Percentiles rank a stretch among this genome's conserved stretches.
These are phyloP conservation scores for Ctena decussata DNA, from an alignment of 2,888 invertebrate species.

Conservation along the genomic window DNA sequence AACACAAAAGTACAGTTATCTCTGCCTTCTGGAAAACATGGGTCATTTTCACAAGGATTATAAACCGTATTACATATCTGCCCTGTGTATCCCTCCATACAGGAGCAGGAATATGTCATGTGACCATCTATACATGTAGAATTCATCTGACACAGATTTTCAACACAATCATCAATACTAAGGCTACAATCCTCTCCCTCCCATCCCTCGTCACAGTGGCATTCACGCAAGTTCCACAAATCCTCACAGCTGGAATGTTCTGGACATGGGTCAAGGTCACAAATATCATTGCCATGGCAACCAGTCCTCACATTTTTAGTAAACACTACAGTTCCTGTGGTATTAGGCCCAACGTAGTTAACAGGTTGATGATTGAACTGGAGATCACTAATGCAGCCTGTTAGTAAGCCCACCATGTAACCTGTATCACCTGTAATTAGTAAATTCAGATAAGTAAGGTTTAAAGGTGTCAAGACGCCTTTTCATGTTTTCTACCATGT, in stretches of 20 bases:
- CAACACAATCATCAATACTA: constrained; percentile 78
- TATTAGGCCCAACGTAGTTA: constrained; percentile 41
- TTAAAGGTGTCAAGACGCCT: no score
- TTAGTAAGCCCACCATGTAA: constrained; percentile 74
- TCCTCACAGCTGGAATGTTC: constrained; percentile 77
- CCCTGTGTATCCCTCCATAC: constrained; percentile 72
- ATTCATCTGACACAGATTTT: constrained; percentile 69
- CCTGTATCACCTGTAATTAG: constrained; percentile 73
- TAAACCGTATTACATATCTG: constrained; percentile 71
- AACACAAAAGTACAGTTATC: constrained; percentile 69
- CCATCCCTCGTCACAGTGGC: constrained; percentile 82
- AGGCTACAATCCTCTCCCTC: constrained; percentile 73
- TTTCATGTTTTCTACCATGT: no score
- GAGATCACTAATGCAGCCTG: constrained; percentile 81
- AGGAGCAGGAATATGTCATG: constrained; percentile 72
- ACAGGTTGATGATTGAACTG: constrained; percentile 73
- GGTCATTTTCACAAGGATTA: constrained; percentile 72
- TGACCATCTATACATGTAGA: constrained; percentile 76
- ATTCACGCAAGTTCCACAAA: constrained; percentile 79
- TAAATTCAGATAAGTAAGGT: no score
- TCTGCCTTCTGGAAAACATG: constrained; percentile 73
- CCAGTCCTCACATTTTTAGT: constrained; percentile 63
- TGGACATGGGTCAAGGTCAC: constrained; percentile 76
- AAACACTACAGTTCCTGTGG: constrained; percentile 9
- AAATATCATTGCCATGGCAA: constrained; percentile 79